phyloP scores from a whole-genome alignment of 2,888 invertebrate genomes.

The Caenorhabditis sulstoni region DNA sequence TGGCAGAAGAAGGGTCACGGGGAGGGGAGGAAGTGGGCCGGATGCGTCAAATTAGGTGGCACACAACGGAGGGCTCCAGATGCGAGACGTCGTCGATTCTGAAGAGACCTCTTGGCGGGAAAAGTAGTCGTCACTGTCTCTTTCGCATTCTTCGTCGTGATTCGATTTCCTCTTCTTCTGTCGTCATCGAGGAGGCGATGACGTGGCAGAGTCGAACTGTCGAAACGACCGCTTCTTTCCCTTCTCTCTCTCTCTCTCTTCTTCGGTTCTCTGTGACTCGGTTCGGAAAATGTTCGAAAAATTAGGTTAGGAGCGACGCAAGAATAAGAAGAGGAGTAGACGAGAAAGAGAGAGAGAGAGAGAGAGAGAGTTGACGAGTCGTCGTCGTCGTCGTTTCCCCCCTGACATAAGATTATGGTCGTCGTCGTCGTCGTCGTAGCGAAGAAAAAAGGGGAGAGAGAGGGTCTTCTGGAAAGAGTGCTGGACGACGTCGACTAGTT shows the following conservation, averaged over 20 bases:
- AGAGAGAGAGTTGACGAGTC: conserved; percentile 25
- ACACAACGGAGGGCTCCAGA: neutral
- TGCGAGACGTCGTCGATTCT: too few relatives aligned
- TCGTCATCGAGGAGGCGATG: too few relatives aligned
- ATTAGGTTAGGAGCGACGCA: conserved; percentile 47
- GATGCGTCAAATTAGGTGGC: conserved; percentile 17
- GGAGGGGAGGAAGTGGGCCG: neutral
- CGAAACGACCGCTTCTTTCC: neutral
- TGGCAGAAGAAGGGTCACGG: neutral
- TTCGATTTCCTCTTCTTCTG: too few relatives aligned
- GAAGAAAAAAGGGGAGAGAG: conserved; percentile 1
- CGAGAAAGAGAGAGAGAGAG: too few relatives aligned
- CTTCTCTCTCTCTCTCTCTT: neutral
- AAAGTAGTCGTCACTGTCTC: too few relatives aligned
- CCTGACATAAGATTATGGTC: conserved; percentile 51
- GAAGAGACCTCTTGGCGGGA: neutral
- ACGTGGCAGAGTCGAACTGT: too few relatives aligned
- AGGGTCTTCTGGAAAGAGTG: neutral
- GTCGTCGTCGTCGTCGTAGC: neutral
- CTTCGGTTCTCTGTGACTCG: conserved; percentile 3
- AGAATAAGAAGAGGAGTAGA: conserved; percentile 1
- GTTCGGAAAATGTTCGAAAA: conserved; percentile 59
- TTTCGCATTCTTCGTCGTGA: too few relatives aligned
- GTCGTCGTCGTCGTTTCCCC: conserved; percentile 18
- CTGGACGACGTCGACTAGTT: conserved; percentile 25